A percentile compares a stretch with the other conserved stretches of the same genome.
These are phyloP conservation scores for Coryphaenoides rupestris DNA, from an alignment of 2,113 vertebrate species.

Conservation along the genomic window DNA sequence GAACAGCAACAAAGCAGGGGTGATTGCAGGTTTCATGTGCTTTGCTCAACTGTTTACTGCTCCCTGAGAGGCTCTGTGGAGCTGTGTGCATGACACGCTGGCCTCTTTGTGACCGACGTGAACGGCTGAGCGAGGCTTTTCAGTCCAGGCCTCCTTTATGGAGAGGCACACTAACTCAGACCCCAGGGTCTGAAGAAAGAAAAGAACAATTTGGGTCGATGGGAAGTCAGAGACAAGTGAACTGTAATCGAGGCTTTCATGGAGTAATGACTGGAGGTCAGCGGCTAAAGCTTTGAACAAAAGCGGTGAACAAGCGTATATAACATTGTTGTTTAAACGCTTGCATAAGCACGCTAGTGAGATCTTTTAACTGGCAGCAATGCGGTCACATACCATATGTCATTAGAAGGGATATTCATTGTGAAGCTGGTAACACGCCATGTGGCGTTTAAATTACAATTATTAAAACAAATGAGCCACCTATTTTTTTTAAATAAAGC, in stretches of 20 bases:
- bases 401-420: too few species aligned
- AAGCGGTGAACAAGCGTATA: not conserved
- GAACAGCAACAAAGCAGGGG: conserved; percentile 52
- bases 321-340: too few species aligned
- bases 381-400: too few species aligned
- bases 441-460: conserved; percentile 1
- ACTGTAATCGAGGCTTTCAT: conserved; percentile 35
- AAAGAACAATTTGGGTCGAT: conserved; percentile 26
- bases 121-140: conserved; percentile 78
- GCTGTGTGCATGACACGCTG: conserved; percentile 70
- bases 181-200: conserved; percentile 22
- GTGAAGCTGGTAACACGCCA: not conserved
- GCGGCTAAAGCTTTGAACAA: not conserved
- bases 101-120: conserved; percentile 73
- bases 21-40: conserved; percentile 57
- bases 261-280: conserved; percentile 7
- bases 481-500: conserved; percentile 32
- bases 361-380: too few species aligned
- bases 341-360: too few species aligned
- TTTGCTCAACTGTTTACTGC: conserved; percentile 71
- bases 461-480: conserved; percentile 40
- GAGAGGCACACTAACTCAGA: conserved; percentile 37
- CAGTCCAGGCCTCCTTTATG: conserved; percentile 55
- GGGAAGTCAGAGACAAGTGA: conserved; percentile 25
- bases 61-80: conserved; percentile 77